Conservation (phyloP, 2,888 invertebrate species). For the Luperina testacea region DNA sequence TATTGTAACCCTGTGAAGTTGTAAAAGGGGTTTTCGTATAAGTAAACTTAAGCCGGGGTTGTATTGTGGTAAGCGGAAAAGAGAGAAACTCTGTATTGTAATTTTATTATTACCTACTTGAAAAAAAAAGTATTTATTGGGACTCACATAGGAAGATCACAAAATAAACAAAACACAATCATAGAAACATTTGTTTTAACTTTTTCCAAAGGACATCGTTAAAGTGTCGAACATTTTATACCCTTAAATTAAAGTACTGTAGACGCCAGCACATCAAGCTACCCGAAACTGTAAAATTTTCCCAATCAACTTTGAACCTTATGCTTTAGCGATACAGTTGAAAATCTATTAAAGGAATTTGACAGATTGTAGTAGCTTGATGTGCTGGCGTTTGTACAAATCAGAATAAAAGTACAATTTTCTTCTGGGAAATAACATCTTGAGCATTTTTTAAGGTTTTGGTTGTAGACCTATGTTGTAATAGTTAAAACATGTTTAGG, state of each 20-base stretch:
- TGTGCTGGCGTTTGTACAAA: too few relatives aligned
- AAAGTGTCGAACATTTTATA: neutral
- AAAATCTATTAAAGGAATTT: too few relatives aligned
- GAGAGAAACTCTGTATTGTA: neutral
- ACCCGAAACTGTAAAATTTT: too few relatives aligned
- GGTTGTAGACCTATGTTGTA: too few relatives aligned
- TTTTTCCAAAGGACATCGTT: neutral
- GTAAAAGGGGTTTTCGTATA: constrained; percentile 19
- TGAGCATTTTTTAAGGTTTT: neutral
- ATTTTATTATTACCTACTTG: neutral
- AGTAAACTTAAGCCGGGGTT: constrained; percentile 8
- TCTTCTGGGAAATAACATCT: neutral
- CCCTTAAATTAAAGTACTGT: too few relatives aligned
- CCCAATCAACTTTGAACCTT: too few relatives aligned
- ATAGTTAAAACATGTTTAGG: too few relatives aligned
- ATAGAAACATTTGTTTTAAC: neutral
- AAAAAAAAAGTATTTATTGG: neutral
- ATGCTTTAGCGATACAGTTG: too few relatives aligned
- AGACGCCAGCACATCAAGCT: too few relatives aligned
- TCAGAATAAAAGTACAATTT: neutral
- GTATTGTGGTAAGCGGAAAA: constrained; percentile 12
- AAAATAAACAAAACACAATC: neutral
- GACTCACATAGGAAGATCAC: neutral
- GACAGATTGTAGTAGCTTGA: too few relatives aligned
- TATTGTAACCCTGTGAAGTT: constrained; percentile 9